phyloP scores from a whole-genome alignment of 64 coral and sea anemone genomes.

The Montipora efflorescens region DNA sequence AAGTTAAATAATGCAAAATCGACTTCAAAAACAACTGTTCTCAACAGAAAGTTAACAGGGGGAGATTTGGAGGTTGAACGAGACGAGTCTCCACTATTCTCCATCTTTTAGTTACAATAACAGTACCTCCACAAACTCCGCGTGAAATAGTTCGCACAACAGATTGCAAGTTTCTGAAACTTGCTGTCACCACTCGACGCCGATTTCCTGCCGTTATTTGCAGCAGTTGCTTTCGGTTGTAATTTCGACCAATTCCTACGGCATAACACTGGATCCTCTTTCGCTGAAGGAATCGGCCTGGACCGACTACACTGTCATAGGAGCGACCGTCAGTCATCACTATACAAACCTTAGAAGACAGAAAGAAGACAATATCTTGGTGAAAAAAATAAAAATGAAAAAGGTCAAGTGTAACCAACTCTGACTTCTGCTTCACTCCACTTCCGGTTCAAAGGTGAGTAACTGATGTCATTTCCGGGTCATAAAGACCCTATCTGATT shows the following conservation, averaged over 20 bases:
- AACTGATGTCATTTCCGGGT: no score
- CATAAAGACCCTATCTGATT: no score
- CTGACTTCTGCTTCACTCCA: no score
- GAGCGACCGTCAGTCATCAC: slow-evolving; percentile 72
- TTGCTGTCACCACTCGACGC: slow-evolving; percentile 65
- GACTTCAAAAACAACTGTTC: no score
- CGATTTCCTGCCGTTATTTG: slow-evolving; percentile 40
- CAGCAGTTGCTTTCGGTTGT: slow-evolving; percentile 44
- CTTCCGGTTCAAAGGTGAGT: no score
- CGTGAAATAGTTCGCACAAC: slow-evolving; percentile 49
- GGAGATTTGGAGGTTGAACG: background rate
- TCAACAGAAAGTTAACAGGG: background rate
- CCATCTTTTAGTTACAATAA: no score
- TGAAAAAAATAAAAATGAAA: no score
- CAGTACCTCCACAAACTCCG: slow-evolving; percentile 66
- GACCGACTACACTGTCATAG: slow-evolving; percentile 14
- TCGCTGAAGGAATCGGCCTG: slow-evolving; percentile 17
- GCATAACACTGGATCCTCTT: slow-evolving; percentile 11
- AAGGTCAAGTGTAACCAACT: no score
- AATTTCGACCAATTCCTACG: slow-evolving; percentile 63
- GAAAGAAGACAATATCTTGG: background rate
- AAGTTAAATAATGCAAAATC: no score
- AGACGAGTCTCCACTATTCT: no score
- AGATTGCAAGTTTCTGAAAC: slow-evolving; percentile 50
- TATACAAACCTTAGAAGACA: slow-evolving; percentile 36